Percentiles rank a stretch among this genome's conserved stretches.
Conservation (phyloP, 2,113 vertebrate genomes). For the Chamaetylas fuelleborni region DNA sequence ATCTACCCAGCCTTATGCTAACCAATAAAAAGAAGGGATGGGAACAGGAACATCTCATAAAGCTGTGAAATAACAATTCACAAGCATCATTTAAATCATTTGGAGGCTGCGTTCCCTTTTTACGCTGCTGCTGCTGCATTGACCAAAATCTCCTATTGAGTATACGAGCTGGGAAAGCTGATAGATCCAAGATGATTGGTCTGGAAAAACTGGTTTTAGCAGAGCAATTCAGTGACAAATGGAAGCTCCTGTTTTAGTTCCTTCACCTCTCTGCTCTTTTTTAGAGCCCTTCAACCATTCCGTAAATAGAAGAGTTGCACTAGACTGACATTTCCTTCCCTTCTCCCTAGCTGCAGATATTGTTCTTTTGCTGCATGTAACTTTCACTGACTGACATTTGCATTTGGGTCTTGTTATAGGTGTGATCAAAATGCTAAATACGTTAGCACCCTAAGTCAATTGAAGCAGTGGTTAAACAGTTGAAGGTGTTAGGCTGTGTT, state of each 20-base stretch:
- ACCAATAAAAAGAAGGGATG: constrained; percentile 49
- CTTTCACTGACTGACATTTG: neutral
- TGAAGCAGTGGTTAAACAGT: neutral
- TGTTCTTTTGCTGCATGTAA: neutral
- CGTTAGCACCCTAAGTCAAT: neutral
- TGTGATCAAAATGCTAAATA: constrained; percentile 8
- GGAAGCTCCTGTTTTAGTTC: neutral
- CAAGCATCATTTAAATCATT: constrained; percentile 27
- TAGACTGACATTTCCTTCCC: neutral
- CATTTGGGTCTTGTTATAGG: neutral
- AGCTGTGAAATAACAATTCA: constrained; percentile 51
- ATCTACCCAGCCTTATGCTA: constrained; percentile 47
- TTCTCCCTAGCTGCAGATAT: neutral
- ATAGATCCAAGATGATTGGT: neutral
- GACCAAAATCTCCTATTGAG: constrained; percentile 16
- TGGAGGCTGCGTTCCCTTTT: constrained; percentile 1
- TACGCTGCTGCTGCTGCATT: constrained; percentile 10
- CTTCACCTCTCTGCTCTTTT: neutral
- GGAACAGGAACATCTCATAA: constrained; percentile 19
- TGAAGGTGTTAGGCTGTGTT: neutral
- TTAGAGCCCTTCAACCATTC: neutral
- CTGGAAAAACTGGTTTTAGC: constrained; percentile 18
- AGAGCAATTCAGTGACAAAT: constrained; percentile 1
- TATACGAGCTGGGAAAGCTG: constrained; percentile 9
- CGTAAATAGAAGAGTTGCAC: neutral